Percentiles rank a stretch among this genome's conserved stretches.
Evolutionary conservation across 2,113 vertebrate species (phyloP).

Genomic region (Amphiprion percula): DNA sequence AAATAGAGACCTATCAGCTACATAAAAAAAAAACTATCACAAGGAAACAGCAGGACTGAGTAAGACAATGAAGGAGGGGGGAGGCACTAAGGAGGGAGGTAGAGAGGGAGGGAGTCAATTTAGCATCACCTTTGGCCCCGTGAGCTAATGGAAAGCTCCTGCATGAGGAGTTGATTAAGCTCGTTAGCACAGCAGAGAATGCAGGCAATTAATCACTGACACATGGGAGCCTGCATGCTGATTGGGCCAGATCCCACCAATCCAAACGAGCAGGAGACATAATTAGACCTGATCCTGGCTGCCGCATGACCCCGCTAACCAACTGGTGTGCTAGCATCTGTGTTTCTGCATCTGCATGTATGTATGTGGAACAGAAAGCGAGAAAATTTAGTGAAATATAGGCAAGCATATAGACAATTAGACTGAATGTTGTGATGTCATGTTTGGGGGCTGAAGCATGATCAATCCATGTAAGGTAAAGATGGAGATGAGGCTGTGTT

Average conservation of each 20-base stretch:
- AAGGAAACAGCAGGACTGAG: slow-evolving; percentile 5
- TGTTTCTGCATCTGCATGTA: neutral
- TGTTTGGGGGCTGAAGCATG: no score
- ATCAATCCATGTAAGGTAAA: no score
- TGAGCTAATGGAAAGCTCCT: slow-evolving; percentile 74
- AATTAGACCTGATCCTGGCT: slow-evolving; percentile 57
- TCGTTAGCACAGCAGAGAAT: slow-evolving; percentile 69
- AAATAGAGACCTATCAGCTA: neutral
- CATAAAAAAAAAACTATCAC: neutral
- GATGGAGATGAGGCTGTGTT: no score
- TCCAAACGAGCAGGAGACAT: slow-evolving; percentile 42
- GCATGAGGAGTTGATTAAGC: slow-evolving; percentile 78
- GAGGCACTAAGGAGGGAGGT: neutral
- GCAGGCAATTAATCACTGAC: slow-evolving; percentile 84
- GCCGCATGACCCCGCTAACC: slow-evolving; percentile 27
- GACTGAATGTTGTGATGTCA: no score
- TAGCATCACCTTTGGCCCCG: slow-evolving; percentile 67
- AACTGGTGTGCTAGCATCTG: slow-evolving; percentile 21
- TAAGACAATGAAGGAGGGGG: slow-evolving; percentile 17
- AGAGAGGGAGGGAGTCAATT: slow-evolving; percentile 55
- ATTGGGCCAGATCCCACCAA: slow-evolving; percentile 66
- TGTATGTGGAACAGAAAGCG: no score
- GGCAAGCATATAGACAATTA: no score
- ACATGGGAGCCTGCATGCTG: slow-evolving; percentile 59
- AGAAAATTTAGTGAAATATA: no score